Evolutionary conservation across 1,140 invertebrate species (phyloP).

Genomic region (Prorops nasuta): DNA sequence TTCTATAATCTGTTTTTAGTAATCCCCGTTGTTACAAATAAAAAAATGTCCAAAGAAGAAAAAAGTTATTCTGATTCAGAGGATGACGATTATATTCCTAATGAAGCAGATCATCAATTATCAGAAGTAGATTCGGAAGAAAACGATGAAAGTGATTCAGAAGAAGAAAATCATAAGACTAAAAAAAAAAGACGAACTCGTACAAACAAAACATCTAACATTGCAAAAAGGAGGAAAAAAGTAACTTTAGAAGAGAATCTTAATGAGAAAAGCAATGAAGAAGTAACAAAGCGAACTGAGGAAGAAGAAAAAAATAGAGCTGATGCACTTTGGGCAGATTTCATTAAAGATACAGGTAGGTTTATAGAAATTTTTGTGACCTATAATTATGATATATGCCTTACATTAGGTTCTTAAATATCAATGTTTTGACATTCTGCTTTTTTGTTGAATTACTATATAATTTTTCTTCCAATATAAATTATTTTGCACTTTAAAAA

Average conservation of each 20-base stretch:
- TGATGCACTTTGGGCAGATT: conserved; percentile 73
- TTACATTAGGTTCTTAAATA: neutral
- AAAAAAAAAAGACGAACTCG: conserved; percentile 19
- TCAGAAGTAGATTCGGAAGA: conserved; percentile 47
- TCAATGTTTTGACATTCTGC: neutral
- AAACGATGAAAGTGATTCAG: conserved; percentile 37
- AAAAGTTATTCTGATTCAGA: conserved; percentile 44
- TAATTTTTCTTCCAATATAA: neutral
- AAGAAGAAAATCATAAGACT: conserved; percentile 43
- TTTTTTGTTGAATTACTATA: neutral
- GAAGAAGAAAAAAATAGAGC: conserved; percentile 68
- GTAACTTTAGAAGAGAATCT: conserved; percentile 5
- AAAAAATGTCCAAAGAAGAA: conserved; percentile 26
- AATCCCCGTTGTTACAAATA: too few species aligned
- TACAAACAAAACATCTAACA: conserved; percentile 10
- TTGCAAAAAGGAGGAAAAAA: conserved; percentile 8
- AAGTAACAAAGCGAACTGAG: conserved; percentile 39
- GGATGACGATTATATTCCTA: conserved; percentile 48
- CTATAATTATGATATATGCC: neutral
- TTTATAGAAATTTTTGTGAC: neutral
- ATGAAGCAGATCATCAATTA: conserved; percentile 35
- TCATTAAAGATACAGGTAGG: conserved; percentile 68
- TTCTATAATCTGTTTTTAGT: too few species aligned
- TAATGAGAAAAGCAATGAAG: conserved; percentile 14
- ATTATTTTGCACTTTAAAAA: too few species aligned